Base-by-base conservation (phyloP, 2,888 invertebrate genomes). In the Orthosia gracilis region DNA sequence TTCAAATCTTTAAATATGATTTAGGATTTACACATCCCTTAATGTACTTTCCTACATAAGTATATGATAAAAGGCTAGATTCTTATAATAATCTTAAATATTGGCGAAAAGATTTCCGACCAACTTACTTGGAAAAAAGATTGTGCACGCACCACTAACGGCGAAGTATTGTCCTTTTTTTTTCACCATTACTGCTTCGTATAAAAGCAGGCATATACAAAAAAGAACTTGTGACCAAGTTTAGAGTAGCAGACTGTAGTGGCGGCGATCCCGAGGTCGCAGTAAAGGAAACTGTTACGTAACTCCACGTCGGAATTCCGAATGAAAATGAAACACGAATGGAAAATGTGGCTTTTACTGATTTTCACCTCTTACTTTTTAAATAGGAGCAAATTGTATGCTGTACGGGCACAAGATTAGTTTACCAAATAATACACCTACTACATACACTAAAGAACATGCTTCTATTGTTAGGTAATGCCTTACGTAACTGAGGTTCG, bases 291-390 rank as follows among this genome's bases (percentile, higher is more conserved):
- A 73, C 80, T 61, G 73, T 88, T 87, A 85, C 79, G 82, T 84
- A 87, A 88, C 75, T 62, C 69, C 69, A 70, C 70, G 75, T 55
- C 69, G 74, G 78, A 68, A 76, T 77, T 80, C 64, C 69, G 69
- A 87, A 85, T 78, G 76, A 87, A 87, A 87, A 85, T 83, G 80
- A 82, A 86, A 83, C 78, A 81, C 69, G 61, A 64, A 73, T 70
- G 57, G 73, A 67, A 73, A 82, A 82, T 73, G 74, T 80, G 74
- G 71, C 50, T 73, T 76, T 64, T 62, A 74, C 69, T 66, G 74
- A 78, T 84, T 82, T 76, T 76, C 62, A 21, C 17, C 55, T 52
- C 50, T 40, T 65, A 72, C 45, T 66, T 54, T 9, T 55, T 66
- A 69, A 77, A 75, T 67, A 71, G 59, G 68, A 50, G 62, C 31